Evolutionary conservation across 2,888 invertebrate species (phyloP).

Genomic region (Nomada ruficornis): DNA sequence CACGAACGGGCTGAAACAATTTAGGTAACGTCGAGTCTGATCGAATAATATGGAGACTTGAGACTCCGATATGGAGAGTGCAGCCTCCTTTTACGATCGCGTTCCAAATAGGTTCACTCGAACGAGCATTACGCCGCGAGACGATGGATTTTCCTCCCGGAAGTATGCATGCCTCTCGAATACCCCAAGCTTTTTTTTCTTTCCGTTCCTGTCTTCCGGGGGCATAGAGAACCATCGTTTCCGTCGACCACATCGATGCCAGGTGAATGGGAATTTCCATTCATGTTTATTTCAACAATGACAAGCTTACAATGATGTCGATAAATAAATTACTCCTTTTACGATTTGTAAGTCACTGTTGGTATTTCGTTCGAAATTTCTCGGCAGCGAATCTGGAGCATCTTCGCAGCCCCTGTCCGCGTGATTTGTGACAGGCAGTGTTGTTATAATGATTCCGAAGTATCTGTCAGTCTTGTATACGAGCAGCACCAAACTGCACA

Average conservation of each 20-base stretch:
- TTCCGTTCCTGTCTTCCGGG: background rate
- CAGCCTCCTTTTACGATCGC: slow-evolving; percentile 70
- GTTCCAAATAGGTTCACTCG: slow-evolving; percentile 70
- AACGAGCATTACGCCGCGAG: slow-evolving; percentile 66
- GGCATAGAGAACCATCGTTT: background rate
- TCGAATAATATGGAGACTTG: slow-evolving; percentile 72
- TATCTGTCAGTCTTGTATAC: slow-evolving; percentile 1
- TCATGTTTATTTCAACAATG: too few relatives aligned
- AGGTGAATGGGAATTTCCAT: too few relatives aligned
- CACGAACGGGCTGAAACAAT: slow-evolving; percentile 73
- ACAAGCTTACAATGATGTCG: too few relatives aligned
- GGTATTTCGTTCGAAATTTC: background rate
- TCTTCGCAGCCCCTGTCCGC: background rate
- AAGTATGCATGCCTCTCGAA: slow-evolving; percentile 42
- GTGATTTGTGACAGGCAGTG: slow-evolving; percentile 5
- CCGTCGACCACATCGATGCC: background rate
- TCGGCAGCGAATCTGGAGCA: slow-evolving; percentile 6
- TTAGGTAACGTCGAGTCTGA: slow-evolving; percentile 72
- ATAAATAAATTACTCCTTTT: too few relatives aligned
- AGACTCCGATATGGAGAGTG: slow-evolving; percentile 68
- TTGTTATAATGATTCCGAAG: slow-evolving; percentile 2
- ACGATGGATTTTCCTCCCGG: slow-evolving; percentile 67
- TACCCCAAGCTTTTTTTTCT: slow-evolving; percentile 21
- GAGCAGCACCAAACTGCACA: background rate
- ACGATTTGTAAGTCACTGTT: too few relatives aligned